Evolutionary conservation across 1,140 invertebrate species (phyloP).

Genomic region (Lepidurus apus): DNA sequence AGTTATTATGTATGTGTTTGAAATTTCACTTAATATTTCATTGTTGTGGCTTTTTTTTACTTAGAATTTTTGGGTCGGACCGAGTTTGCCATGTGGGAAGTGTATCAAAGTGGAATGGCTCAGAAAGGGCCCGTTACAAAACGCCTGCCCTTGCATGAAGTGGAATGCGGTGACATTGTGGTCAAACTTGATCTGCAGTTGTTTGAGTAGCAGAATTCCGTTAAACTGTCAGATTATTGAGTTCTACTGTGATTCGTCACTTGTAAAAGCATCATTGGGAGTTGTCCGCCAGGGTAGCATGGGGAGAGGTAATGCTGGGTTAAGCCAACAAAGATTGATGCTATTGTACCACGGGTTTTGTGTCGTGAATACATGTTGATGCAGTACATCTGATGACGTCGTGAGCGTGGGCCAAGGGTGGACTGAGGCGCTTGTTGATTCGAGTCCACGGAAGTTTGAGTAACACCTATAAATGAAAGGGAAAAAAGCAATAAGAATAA

Average conservation of each 20-base stretch:
- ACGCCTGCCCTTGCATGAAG: constrained; percentile 62
- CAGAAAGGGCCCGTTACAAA: constrained; percentile 62
- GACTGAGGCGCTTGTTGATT: not conserved
- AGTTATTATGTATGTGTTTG: not conserved
- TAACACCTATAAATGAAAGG: not conserved
- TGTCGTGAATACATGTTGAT: not conserved
- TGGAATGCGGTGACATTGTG: constrained; percentile 62
- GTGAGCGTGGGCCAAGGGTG: not conserved
- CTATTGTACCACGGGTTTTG: not conserved
- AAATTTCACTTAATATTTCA: not conserved
- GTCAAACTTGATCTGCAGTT: constrained; percentile 69
- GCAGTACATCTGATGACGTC: not conserved
- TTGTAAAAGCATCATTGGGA: not conserved
- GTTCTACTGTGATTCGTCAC: not conserved
- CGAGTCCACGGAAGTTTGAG: not conserved
- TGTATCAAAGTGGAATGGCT: constrained; percentile 54
- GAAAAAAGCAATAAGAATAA: not conserved
- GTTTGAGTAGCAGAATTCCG: constrained; percentile 47
- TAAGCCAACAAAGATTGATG: not conserved
- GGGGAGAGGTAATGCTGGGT: not conserved
- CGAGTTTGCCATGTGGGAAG: constrained; percentile 63
- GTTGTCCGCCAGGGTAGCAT: not conserved
- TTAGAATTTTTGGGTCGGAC: constrained; percentile 70
- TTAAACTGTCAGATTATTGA: not conserved
- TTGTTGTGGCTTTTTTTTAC: not conserved